Percentiles rank a stretch among this genome's conserved stretches.
Evolutionary conservation across 2,797 vertebrate genomes (phyloP).

Genomic region (Adelosebastes latens): DNA sequence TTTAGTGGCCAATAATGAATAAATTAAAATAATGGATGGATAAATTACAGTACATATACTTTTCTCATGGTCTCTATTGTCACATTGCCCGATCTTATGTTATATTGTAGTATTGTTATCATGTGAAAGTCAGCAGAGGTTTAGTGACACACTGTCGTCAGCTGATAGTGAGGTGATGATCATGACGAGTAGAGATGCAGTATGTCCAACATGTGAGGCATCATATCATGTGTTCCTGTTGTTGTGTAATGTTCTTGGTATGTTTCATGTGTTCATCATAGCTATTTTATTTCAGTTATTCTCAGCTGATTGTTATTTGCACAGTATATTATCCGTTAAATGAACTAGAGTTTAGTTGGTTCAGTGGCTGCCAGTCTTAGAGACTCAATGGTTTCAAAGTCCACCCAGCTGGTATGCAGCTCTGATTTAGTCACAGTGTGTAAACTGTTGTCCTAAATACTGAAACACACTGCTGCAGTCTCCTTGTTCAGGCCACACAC

Average conservation of each 20-base stretch:
- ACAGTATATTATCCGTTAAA: background rate
- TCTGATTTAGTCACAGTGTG: constrained; percentile 17
- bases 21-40: background rate
- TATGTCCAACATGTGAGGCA: background rate
- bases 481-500: background rate
- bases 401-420: constrained; percentile 44
- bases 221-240: background rate
- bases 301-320: background rate
- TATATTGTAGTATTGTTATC: background rate
- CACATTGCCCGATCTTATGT: background rate
- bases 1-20: too few species aligned
- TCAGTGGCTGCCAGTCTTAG: background rate
- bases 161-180: background rate
- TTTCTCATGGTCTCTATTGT: background rate
- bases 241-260: background rate
- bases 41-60: background rate
- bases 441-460: constrained; percentile 14
- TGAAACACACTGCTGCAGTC: background rate
- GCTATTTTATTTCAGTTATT: background rate
- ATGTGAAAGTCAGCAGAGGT: background rate
- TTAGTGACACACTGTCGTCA: background rate
- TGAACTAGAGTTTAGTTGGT: background rate
- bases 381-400: constrained; percentile 48
- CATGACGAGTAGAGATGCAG: background rate
- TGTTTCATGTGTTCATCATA: background rate